Base-by-base conservation (phyloP, 2,797 vertebrate species). In the Holocentrus rufus region DNA sequence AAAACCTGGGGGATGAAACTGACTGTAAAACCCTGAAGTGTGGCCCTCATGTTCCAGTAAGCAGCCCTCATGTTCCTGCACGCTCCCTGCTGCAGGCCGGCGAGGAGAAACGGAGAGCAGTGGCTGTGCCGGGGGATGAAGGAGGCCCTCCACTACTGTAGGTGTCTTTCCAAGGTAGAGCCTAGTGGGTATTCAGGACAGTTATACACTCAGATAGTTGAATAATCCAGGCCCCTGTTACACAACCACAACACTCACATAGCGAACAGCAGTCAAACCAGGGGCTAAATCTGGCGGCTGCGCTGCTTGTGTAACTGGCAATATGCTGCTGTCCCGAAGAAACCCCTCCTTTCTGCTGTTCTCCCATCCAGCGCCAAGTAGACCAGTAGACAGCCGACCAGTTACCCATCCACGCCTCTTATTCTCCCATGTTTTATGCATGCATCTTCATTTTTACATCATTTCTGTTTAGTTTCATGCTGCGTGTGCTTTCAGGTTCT, bases 301-400 rank as follows among this genome's bases (percentile, higher is more conserved):
- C 36, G 9, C 77, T 72, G 78, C 72, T 86, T 80, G 79, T 85
- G 56, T 85, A 85, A 85, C 61, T 27, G 25, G 23, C 8, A 18
- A 71, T 65, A 69, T 58, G 7, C 47, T 18, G 14, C 55, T 65
- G 46, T 69, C 79, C 65, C 56, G 60, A 68, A 72, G 74, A 84
- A 82, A 81, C 65, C 63, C 46, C 20, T 5, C 8, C 14, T 65
- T 66, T 69, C 36, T 15, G 65, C 18, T 76, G 75, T 65, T 17
- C 31, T 39, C 56, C 52, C 31, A 3, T 70, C 30, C 42, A 58
- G 31, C 34, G 4, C 5, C 46, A 3, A 49, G n/a, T n/a, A n/a
- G n/a, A n/a, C n/a, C n/a, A n/a, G n/a, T n/a, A n/a, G n/a, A n/a
- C n/a, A n/a, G n/a, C n/a, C n/a, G n/a, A n/a, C n/a, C n/a, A n/a